A percentile compares a stretch with the other conserved stretches of the same genome.
phyloP scores from a whole-genome alignment of 2,113 vertebrate species.

The Myxocyprinus asiaticus region DNA sequence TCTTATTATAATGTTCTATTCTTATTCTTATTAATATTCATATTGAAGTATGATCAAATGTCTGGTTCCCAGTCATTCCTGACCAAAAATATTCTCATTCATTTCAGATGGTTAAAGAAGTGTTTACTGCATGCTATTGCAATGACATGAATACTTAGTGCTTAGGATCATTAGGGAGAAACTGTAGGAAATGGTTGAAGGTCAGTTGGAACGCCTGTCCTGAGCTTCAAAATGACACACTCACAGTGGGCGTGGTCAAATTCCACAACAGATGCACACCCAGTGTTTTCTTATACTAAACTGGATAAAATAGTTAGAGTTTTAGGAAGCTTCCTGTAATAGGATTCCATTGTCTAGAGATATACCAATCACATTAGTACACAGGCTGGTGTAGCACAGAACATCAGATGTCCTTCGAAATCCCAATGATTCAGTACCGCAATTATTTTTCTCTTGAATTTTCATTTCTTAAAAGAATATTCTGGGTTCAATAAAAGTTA shows the following conservation, averaged over 20 bases:
- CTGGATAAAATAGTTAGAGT: conserved; percentile 35
- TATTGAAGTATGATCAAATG: background rate
- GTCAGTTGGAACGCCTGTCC: no score
- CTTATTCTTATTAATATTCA: no score
- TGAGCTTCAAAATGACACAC: background rate
- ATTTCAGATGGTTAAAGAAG: background rate
- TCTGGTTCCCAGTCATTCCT: background rate
- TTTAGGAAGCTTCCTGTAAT: conserved; percentile 31
- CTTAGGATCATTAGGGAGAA: no score
- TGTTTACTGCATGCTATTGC: background rate
- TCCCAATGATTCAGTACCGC: background rate
- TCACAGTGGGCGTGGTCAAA: background rate
- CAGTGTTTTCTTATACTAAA: conserved; percentile 12
- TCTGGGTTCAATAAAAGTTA: no score
- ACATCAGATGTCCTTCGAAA: background rate
- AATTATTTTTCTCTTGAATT: background rate
- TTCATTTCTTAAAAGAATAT: background rate
- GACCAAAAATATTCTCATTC: no score
- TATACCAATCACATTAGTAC: background rate
- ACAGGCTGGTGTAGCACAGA: background rate
- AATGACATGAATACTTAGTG: no score
- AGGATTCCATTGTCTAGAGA: conserved; percentile 8
- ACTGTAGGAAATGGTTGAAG: background rate
- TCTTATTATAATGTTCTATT: no score
- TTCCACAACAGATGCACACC: background rate